Evolutionary conservation across 2,888 invertebrate species (phyloP), one percentile per base, ranked within the genome.

Genomic region (Sipunculus nudus): DNA sequence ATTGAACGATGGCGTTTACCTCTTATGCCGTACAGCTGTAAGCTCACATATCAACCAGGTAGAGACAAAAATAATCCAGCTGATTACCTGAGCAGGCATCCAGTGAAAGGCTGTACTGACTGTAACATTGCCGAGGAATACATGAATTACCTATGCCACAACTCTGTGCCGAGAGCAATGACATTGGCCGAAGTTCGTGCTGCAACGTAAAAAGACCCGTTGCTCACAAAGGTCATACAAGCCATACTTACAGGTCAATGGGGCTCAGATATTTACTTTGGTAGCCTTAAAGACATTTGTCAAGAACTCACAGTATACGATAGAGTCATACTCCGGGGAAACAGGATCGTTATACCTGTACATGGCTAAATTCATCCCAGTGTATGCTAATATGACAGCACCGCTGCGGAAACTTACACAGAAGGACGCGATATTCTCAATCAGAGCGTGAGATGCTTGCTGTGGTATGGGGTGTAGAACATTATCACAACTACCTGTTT

Each of bases 31-130:
- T 68, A 71, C 43, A 57, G 65, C 31, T 46, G 60, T 31, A 53
- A 48, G 10, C 58, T 68, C 8, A 49, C 28, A 6, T 67, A 70
- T 45, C 29, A 45, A 31, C 54, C 64, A 31, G 70, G 73, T 16
- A 21, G n/a, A 41, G 50, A 58, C 8, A n/a, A n/a, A n/a, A n/a
- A n/a, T n/a, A 71, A 74, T 54, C 63, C 67, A 23, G 64, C 62
- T 21, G 73, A 71, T 43, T 71, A 62, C 21, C 58, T 75, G 52
- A 67, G 70, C 13, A 49, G 69, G 25, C 63, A 67, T 23, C 65
- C 65, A 39, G 25, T n/a, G 16, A 19, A n/a, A 10, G 28, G 49
- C 10, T n/a, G n/a, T n/a, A 38, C 25, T 28, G 43, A 54, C 23
- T 21, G 45, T 31, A 26, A 53, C 26, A 32, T 57, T 19, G 53